Base-by-base conservation (phyloP, 2,888 invertebrate genomes). In the Caenorhabditis imperialis region DNA sequence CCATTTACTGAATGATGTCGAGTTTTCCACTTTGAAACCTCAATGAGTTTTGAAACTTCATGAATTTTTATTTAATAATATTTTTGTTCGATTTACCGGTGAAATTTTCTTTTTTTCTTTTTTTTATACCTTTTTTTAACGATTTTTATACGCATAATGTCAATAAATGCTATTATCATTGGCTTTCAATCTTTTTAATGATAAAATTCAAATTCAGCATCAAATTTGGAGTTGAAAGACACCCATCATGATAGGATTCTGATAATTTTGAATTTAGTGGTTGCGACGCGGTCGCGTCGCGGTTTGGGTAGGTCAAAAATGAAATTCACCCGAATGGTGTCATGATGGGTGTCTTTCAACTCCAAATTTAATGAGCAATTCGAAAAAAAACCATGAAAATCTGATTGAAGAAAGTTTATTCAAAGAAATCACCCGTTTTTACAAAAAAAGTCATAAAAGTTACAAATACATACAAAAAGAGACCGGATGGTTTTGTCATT, bases 1-100 rank as follows among this genome's bases (percentile, higher is more conserved):
- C 12, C 6, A 14, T 10, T n/a, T n/a, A n/a, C 4, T 12, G 4
- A 4, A 16, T 6, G 22, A 16, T 0, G 25, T 70, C 20, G 22
- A 20, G n/a, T 48, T 60, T 40, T 70, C 69, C 25, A 62, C 63
- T 12, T 33, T 72, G 47, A 50, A 62, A 33, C 71, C 71, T 5
- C 71, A 72, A 40, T 63, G 47, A 38, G n/a, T n/a, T 12, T 33
- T 72, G 47, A 50, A 62, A 33, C 71, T 63, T 5, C 71, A 72
- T 40, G 54, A 54, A 38, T 40, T 47, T 58, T 22, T 44, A 7
- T 55, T 20, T 30, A 30, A 30, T 30, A 30, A 30, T 7, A 7
- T 7, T 7, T 30, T 30, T 30, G 30, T 30, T 7, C 7, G 30
- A 30, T 30, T 30, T 30, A 30, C 30, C 30, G 30, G 30, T 30